Conservation (phyloP, 2,888 invertebrate species). For the Patella caerulea region DNA sequence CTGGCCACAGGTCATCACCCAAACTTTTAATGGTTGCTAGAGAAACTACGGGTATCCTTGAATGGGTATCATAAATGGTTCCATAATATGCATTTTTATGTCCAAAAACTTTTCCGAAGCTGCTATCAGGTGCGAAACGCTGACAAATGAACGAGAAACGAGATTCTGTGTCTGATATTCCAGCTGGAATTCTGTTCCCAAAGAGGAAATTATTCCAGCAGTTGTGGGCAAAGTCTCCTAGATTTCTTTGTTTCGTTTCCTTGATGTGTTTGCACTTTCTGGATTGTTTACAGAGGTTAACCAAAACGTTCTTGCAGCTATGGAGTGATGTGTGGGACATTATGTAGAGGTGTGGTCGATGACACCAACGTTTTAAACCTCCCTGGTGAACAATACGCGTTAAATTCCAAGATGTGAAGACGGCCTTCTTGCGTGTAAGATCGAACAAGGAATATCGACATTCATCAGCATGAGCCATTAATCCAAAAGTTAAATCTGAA, state of each 20-base stretch:
- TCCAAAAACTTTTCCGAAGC: constrained; percentile 47
- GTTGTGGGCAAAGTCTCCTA: constrained; percentile 50
- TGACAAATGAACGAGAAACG: constrained; percentile 60
- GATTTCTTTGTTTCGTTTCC: constrained; percentile 31
- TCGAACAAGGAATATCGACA: constrained; percentile 58
- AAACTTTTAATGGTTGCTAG: constrained; percentile 48
- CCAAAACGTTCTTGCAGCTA: constrained; percentile 41
- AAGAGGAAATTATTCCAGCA: constrained; percentile 58
- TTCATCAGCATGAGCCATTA: constrained; percentile 20
- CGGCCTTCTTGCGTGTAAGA: constrained; percentile 44
- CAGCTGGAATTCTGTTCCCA: constrained; percentile 51
- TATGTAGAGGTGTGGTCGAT: constrained; percentile 40
- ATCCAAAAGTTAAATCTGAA: constrained; percentile 22
- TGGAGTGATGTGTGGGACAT: constrained; percentile 43
- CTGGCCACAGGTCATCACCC: constrained; percentile 55
- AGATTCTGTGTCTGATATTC: constrained; percentile 45
- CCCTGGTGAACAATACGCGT: constrained; percentile 41
- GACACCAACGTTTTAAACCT: constrained; percentile 47
- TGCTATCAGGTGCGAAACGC: constrained; percentile 47
- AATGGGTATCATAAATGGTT: constrained; percentile 53
- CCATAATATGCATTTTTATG: constrained; percentile 48
- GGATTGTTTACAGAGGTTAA: constrained; percentile 46
- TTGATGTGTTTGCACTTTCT: constrained; percentile 44
- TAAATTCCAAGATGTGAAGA: constrained; percentile 45
- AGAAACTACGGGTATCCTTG: constrained; percentile 51